Base-by-base conservation (phyloP, 2,113 vertebrate genomes). In the Dasypus novemcinctus region DNA sequence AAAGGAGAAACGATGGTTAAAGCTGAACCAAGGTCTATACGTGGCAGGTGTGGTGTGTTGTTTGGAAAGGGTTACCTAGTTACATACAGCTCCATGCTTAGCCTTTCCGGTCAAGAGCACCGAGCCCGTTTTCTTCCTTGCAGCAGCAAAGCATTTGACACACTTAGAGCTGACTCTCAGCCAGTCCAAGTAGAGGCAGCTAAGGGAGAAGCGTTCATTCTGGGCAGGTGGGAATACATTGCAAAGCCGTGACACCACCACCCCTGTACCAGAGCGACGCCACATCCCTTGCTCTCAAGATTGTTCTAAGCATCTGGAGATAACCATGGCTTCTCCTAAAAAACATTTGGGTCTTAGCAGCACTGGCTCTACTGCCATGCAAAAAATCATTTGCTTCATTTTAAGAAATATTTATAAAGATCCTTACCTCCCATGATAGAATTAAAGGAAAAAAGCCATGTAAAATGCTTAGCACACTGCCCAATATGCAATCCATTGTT, bases 1-100 rank as follows among this genome's bases (percentile, higher is more conserved):
- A 92, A 91, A 93, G 84, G 93, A 87, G 87, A 90, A 92, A 89
- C 71, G 72, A 85, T 49, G 75, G 81, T 94, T 80, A 76, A 92
- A 92, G 43, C 33, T 49, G 71, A 86, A 59, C 79, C 25, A 31
- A 68, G 90, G 33, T 52, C 64, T 85, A 13, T 41, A 33, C 57
- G 7, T 31, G 92, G 69, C 46, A 91, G 78, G 52, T 12, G 8
- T 20, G 33, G 43, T 59, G 10, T 93, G n/a, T 85, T 25, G 0
- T 81, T 81, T 78, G 68, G 46, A 85, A 76, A 81, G 63, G 46
- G 78, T 92, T 68, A 12, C 90, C 69, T 64, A 1, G 71, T 90
- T 46, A 18, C 25, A 2, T 52, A 43, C 5, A 78, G 63, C 27
- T 17, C 36, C n/a, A 1, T 20, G 33, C 63, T 90, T 31, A 52